Conservation (phyloP, 2,888 invertebrate species). For the Epinotia brunnichana region DNA sequence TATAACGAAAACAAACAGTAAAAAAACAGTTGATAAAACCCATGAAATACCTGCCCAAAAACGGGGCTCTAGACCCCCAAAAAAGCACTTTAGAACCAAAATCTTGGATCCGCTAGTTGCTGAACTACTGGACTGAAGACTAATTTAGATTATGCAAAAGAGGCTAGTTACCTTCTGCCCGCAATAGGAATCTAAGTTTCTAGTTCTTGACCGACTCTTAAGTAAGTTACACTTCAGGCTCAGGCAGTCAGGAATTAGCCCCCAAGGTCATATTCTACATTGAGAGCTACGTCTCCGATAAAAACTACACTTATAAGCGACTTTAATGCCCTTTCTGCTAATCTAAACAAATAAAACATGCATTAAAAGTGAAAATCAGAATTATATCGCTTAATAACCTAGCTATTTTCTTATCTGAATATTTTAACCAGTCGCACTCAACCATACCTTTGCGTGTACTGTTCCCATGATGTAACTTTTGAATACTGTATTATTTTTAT, state of each 20-base stretch:
- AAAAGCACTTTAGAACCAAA: no score
- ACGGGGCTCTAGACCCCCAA: no score
- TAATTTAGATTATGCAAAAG: no score
- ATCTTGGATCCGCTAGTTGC: no score
- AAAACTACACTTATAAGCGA: not conserved
- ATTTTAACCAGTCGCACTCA: not conserved
- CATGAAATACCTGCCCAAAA: no score
- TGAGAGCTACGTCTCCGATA: not conserved
- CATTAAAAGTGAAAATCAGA: not conserved
- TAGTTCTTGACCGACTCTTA: no score
- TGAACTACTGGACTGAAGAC: no score
- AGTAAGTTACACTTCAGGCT: not conserved
- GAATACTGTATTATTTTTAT: conserved; percentile 4
- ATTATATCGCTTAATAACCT: conserved; percentile 26
- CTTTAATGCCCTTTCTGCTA: no score
- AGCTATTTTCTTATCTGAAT: not conserved
- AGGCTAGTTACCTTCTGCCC: no score
- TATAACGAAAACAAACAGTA: no score
- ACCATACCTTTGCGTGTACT: conserved; percentile 73
- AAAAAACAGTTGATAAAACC: no score
- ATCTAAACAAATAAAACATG: conserved; percentile 13
- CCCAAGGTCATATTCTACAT: not conserved
- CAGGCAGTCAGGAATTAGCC: not conserved
- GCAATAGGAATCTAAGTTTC: no score
- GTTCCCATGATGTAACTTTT: conserved; percentile 64